These are phyloP conservation scores for Ceratina australensis DNA, from an alignment of 1,140 invertebrate species.

Conservation along the genomic window DNA sequence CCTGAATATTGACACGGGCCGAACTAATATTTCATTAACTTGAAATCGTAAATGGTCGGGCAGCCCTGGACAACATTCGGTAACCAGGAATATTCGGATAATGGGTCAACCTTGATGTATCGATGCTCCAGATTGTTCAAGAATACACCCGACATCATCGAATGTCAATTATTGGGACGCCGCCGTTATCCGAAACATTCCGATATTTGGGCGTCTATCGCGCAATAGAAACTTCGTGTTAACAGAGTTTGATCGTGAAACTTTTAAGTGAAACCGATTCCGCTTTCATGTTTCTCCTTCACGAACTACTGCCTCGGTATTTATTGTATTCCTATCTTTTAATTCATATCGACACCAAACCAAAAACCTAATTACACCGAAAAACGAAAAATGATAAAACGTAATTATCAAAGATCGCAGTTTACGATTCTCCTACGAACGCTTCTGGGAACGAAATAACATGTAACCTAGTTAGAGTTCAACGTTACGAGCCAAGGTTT, in stretches of 20 bases:
- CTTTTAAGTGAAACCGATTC: no score
- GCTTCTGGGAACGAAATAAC: background rate
- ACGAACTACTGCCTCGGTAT: no score
- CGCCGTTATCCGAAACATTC: conserved; percentile 9
- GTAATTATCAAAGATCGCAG: background rate
- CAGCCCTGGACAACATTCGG: background rate
- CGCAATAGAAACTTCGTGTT: background rate
- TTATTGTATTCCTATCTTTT: background rate
- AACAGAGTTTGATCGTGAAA: no score
- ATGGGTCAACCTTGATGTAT: conserved; percentile 7
- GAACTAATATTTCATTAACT: no score
- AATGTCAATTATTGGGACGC: conserved; percentile 8
- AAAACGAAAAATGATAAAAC: no score
- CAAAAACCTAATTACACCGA: background rate
- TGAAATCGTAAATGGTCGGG: background rate
- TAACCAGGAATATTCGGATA: conserved; percentile 6
- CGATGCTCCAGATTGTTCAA: conserved; percentile 3
- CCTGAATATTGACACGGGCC: no score
- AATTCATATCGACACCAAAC: background rate
- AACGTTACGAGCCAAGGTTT: background rate
- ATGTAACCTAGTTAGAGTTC: background rate
- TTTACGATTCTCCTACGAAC: background rate
- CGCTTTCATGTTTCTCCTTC: no score
- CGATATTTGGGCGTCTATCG: background rate
- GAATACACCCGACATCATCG: conserved; percentile 1